Conservation (phyloP, 2,888 invertebrate genomes). For the Melinaea menophilus region DNA sequence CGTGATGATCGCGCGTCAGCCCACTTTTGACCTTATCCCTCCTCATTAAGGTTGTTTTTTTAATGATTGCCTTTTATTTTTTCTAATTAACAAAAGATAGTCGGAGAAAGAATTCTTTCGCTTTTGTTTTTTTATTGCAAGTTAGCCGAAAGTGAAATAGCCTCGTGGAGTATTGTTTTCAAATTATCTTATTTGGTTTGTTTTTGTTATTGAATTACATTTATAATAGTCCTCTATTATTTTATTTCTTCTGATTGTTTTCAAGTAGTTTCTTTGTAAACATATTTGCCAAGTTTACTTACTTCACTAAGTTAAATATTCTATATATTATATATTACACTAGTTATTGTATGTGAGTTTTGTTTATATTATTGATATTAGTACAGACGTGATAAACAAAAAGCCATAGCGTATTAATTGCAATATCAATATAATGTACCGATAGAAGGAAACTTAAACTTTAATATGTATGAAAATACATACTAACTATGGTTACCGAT, state of each 20-base stretch:
- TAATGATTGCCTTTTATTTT: conserved; percentile 18
- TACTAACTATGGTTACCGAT: background rate
- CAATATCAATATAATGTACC: conserved; percentile 29
- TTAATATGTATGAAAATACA: background rate
- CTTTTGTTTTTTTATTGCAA: conserved; percentile 25
- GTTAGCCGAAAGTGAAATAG: conserved; percentile 18
- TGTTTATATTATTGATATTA: background rate
- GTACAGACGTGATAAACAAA: conserved; percentile 41
- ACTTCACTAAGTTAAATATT: no score
- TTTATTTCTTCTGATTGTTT: background rate
- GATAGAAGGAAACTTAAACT: conserved; percentile 12
- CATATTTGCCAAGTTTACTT: no score
- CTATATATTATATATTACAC: no score
- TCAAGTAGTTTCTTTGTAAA: no score
- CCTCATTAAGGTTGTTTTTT: conserved; percentile 15
- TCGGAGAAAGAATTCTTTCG: conserved; percentile 34
- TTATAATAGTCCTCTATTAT: background rate
- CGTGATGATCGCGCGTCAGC: conserved; percentile 11
- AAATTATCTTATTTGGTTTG: conserved; percentile 3
- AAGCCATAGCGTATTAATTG: conserved; percentile 68
- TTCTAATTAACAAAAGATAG: conserved; percentile 30
- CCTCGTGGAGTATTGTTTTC: conserved; percentile 13
- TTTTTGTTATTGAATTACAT: background rate
- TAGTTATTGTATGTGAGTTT: no score
- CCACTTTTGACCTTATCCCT: conserved; percentile 21